Evolutionary conservation across 2,888 invertebrate genomes (phyloP), one percentile per base, ranked within the genome.

Genomic region (Steinernema scapterisci): DNA sequence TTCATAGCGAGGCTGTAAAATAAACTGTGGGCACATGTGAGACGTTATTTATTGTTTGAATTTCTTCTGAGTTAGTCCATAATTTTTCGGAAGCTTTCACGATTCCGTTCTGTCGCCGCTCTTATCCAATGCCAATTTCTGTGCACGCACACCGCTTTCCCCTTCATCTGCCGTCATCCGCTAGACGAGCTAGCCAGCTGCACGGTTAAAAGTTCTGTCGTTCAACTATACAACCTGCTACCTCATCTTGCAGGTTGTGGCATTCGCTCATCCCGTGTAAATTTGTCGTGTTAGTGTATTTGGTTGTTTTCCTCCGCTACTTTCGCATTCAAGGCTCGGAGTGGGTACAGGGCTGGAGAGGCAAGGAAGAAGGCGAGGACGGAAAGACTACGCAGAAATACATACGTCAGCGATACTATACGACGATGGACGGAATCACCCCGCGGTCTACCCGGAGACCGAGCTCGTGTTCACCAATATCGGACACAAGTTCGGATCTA

Each of bases 211-310:
- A 31, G 31, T 27, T 21, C 21, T 3, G 19, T 19, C 23, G 52
- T 3, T 23, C 31, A 63, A 94, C 94, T 94, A 94, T 94, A 95
- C 94, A 94, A 94, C 94, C 94, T 94, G 94, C 95, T 95, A 95
- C 94, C 94, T 95, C 95, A 94, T 91, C 92, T 91, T 84, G 88
- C 70, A 54, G 43, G 46, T 56, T 46, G 25, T 52, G 63, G 19
- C 21, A 7, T 16, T 63, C 63, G 27, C 63, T 25, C 3, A 21
- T 27, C 16, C 11, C 31, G 16, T 63, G 16, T 54, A 6, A 13
- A 27, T 27, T 25, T 63, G 63, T n/a, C 19, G 16, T 31, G 63
- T 38, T n/a, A 23, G 63, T 63, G 31, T 31, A 16, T 31, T 16
- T 31, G 63, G 9, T 16, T 63, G 63, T 25, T 54, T 3, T 25